phyloP scores from a whole-genome alignment of 2,113 vertebrate species.

The Sciurus niger region DNA sequence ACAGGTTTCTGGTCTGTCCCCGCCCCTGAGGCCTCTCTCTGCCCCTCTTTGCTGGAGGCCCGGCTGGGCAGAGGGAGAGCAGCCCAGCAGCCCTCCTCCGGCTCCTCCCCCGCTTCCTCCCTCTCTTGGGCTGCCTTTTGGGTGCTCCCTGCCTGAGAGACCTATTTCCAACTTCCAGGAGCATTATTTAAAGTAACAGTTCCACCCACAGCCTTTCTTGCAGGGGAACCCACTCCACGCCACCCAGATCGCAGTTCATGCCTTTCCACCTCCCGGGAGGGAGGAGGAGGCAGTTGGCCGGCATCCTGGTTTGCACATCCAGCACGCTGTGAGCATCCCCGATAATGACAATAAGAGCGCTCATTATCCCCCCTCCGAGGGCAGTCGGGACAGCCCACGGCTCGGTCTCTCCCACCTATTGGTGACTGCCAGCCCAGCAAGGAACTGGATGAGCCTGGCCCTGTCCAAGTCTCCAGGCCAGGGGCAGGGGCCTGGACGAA shows the following conservation, averaged over 20 bases:
- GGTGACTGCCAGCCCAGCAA: not conserved
- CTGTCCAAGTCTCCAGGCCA: not conserved
- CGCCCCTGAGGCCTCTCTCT: accelerated
- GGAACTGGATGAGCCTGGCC: not conserved
- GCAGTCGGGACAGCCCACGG: not conserved
- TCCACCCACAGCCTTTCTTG: slow-evolving; percentile 39
- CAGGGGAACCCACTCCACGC: slow-evolving; percentile 36
- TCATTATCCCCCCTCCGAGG: not conserved
- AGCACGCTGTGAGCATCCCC: not conserved
- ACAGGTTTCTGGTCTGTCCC: not conserved
- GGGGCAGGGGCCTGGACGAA: not conserved
- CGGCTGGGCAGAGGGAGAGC: accelerated
- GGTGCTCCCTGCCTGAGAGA: not conserved
- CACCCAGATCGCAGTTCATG: not conserved
- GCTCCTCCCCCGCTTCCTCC: not conserved
- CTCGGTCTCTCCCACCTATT: not conserved
- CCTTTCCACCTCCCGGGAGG: not conserved
- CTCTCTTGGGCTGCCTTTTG: not conserved
- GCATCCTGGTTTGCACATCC: not conserved
- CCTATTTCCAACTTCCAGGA: slow-evolving; percentile 69
- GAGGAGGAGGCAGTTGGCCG: not conserved
- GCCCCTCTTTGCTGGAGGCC: accelerated
- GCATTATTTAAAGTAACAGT: slow-evolving; percentile 78
- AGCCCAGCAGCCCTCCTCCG: not conserved
- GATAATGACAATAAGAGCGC: not conserved